Evolutionary conservation across 30 jellyfish, hydroid and myxozoan genomes (phyloP), one percentile per base, ranked within the genome.

Genomic region (Sanderia malayensis): DNA sequence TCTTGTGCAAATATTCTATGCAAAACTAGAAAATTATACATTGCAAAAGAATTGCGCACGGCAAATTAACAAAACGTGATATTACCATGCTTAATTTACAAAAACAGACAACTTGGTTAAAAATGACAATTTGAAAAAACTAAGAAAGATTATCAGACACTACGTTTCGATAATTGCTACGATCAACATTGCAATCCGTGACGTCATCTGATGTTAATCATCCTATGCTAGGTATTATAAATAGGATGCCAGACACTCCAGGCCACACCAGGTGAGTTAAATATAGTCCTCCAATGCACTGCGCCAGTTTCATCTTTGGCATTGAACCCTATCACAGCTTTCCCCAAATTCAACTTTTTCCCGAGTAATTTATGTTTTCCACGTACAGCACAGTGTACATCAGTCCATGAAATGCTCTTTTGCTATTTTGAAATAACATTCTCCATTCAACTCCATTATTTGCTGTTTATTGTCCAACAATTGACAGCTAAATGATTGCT

Each of bases 201-300:
- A n/a, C n/a, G n/a, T n/a, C n/a, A n/a, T n/a, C n/a, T n/a, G n/a
- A n/a, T n/a, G n/a, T n/a, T n/a, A n/a, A n/a, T n/a, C n/a, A n/a
- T n/a, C n/a, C n/a, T n/a, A n/a, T n/a, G n/a, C 67, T 61, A 84
- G 25, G 87, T 31, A 34, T 29, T 81, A 70, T 89, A 92, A 1
- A 92, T 79, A 0, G 96, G 89, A 64, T 92, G 99, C 99, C 99
- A 92, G 31, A 92, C 95, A 22, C 90, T 73, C 95, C 96, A 92
- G 6, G 97, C 96, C 11, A 92, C 71, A 1, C 92, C 99, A 17
- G 95, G 97, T 8, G 95, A 84, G 57, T 58, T 19, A n/a, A 44
- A 46, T 8, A 84, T 80, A 27, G 83, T 62, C 74, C 69, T 72
- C 99, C 99, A 92, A 46, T 92, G 99, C 29, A 65, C 69, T 23